Percentiles rank a stretch among this genome's conserved stretches.
Conservation (phyloP, 37 sponge, comb jelly and placozoan genomes). For the Hexactinellida sp. region DNA sequence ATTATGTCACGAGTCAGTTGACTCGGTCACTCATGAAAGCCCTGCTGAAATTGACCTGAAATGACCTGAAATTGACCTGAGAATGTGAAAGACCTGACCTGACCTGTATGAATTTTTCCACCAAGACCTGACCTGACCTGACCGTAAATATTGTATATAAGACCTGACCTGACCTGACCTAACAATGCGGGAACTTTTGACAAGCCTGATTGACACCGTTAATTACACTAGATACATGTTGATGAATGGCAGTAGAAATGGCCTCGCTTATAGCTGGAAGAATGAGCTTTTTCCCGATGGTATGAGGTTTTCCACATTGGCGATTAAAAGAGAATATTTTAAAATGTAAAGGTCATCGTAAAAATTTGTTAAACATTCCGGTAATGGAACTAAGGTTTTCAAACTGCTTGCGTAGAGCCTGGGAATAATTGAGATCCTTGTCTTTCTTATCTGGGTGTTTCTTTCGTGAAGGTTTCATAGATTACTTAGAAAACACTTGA, state of each 20-base stretch:
- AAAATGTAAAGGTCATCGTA: not conserved
- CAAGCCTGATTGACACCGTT: too few relatives aligned
- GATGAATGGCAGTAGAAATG: constrained; percentile 4
- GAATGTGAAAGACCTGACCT: too few relatives aligned
- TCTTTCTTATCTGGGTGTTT: constrained; percentile 12
- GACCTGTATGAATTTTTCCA: too few relatives aligned
- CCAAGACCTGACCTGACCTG: too few relatives aligned
- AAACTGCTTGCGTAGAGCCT: not conserved
- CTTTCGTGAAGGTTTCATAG: constrained; percentile 12
- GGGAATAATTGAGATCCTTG: not conserved
- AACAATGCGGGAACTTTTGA: too few relatives aligned
- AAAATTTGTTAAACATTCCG: constrained; percentile 1
- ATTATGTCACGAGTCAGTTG: too few relatives aligned
- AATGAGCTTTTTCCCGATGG: not conserved
- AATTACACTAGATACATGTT: not conserved
- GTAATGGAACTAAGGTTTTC: not conserved
- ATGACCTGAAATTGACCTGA: too few relatives aligned
- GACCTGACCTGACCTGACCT: too few relatives aligned
- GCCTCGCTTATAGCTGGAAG: constrained; percentile 7
- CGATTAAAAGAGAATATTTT: not conserved
- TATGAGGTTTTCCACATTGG: constrained; percentile 13
- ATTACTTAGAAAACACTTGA: not conserved
- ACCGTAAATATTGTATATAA: too few relatives aligned
- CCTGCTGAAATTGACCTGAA: too few relatives aligned
- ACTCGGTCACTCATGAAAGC: too few relatives aligned